Evolutionary conservation across 2,797 vertebrate genomes (phyloP).

Genomic region (Heterohyrax brucei): DNA sequence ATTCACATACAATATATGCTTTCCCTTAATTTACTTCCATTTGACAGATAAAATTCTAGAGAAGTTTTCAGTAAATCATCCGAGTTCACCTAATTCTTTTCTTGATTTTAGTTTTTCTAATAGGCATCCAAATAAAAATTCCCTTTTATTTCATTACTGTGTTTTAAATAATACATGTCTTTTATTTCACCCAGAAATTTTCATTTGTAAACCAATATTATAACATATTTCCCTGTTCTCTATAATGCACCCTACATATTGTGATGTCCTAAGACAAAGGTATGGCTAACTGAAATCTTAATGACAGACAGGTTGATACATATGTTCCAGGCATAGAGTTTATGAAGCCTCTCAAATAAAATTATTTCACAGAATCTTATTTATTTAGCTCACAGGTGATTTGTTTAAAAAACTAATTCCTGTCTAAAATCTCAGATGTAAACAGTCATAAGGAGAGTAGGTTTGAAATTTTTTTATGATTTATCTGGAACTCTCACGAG

Average conservation of each 20-base stretch:
- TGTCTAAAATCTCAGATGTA: not conserved
- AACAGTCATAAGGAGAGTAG: not conserved
- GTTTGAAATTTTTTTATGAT: not conserved
- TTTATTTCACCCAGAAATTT: not conserved
- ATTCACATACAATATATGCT: not conserved
- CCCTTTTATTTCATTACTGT: not conserved
- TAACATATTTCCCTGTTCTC: not conserved
- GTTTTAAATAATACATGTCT: not conserved
- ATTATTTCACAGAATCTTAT: not conserved
- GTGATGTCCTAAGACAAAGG: not conserved
- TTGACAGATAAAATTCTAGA: not conserved
- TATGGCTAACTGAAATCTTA: not conserved
- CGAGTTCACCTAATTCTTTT: not conserved
- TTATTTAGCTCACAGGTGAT: not conserved
- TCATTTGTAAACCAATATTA: not conserved
- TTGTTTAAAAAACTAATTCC: not conserved
- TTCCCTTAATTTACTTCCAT: not conserved
- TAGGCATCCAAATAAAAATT: not conserved
- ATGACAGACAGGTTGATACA: not conserved
- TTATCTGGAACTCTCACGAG: not conserved
- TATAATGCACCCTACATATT: not conserved
- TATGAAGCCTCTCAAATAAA: not conserved
- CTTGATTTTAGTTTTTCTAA: not conserved
- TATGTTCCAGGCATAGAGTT: not conserved
- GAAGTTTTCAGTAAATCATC: not conserved